Evolutionary conservation across 2,888 invertebrate genomes (phyloP).

Genomic region (Caradrina kadenii): DNA sequence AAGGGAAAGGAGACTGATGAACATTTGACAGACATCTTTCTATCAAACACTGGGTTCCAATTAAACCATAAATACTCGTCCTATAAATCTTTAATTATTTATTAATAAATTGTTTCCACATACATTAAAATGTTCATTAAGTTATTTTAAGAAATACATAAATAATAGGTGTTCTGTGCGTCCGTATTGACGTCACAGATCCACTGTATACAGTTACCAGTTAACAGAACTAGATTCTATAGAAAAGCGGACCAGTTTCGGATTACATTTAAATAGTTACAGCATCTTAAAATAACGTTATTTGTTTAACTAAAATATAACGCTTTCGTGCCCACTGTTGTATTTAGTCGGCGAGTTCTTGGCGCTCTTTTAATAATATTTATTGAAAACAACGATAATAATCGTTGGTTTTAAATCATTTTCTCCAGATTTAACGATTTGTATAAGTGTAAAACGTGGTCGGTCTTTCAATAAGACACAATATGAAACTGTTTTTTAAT

Average conservation of each 20-base stretch:
- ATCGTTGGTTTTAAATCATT: not conserved
- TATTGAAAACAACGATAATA: not conserved
- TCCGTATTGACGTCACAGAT: constrained; percentile 50
- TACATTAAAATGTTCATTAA: constrained; percentile 38
- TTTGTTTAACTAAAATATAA: constrained; percentile 36
- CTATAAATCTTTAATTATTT: constrained; percentile 7
- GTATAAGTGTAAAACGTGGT: too few relatives aligned
- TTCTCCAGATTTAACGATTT: too few relatives aligned
- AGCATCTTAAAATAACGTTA: constrained; percentile 55
- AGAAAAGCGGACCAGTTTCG: constrained; percentile 50
- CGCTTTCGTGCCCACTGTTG: constrained; percentile 27
- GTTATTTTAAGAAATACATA: constrained; percentile 53
- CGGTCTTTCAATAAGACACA: too few relatives aligned
- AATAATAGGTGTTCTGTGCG: constrained; percentile 48
- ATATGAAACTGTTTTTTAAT: too few relatives aligned
- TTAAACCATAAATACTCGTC: not conserved
- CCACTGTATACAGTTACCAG: constrained; percentile 49
- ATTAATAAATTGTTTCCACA: constrained; percentile 8
- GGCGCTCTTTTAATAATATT: not conserved
- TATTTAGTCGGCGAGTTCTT: constrained; percentile 17
- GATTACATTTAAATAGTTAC: constrained; percentile 49
- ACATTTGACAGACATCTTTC: not conserved
- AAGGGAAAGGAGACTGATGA: not conserved
- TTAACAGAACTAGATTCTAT: constrained; percentile 47
- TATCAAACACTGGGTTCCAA: not conserved